phyloP scores from a whole-genome alignment of 2,888 invertebrate genomes.

The Tenthredo amoena region DNA sequence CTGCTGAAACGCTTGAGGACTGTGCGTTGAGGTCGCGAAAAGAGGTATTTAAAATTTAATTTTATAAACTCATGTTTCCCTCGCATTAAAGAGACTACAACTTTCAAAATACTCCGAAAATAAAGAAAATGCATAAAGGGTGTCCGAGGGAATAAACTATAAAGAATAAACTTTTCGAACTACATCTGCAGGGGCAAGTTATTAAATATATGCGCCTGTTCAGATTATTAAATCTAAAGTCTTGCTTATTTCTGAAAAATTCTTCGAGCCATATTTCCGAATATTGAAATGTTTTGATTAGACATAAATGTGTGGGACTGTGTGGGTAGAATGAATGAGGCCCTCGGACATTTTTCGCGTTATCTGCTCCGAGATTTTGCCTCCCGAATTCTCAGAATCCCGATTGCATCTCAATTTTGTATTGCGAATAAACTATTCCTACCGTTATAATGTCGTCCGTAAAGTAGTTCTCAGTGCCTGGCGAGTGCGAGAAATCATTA shows the following conservation, averaged over 20 bases:
- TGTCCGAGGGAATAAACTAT: background rate
- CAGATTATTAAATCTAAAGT: background rate
- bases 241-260: background rate
- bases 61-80: background rate
- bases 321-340: too few relatives aligned
- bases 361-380: background rate
- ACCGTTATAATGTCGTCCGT: background rate
- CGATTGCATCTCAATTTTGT: background rate
- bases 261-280: background rate
- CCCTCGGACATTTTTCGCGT: background rate
- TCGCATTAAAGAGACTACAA: background rate
- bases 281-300: background rate
- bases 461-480: background rate
- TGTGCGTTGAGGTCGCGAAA: conserved; percentile 97
- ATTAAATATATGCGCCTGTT: background rate
- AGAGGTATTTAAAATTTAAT: conserved; percentile 83
- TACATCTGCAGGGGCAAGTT: background rate
- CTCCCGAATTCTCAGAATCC: background rate
- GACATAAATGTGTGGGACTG: background rate
- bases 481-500: background rate
- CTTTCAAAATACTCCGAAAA: background rate
- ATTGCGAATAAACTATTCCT: background rate
- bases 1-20: conserved; percentile 99
- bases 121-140: background rate
- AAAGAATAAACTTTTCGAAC: background rate